phyloP scores from a whole-genome alignment of 1,140 invertebrate species.

The Cydia strobilella region DNA sequence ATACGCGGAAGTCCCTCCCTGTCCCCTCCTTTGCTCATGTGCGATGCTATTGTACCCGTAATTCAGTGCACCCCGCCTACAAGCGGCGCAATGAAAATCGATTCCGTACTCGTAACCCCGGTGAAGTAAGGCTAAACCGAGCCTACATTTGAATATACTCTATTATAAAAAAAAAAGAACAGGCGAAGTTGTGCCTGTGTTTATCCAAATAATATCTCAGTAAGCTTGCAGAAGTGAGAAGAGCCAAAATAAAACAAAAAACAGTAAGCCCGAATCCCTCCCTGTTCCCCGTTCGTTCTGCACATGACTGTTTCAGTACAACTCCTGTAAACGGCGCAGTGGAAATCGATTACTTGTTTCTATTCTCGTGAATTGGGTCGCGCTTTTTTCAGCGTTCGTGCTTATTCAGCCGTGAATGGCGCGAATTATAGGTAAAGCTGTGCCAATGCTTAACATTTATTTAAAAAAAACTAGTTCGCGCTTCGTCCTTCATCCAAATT shows the following conservation, averaged over 20 bases:
- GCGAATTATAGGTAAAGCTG: neutral
- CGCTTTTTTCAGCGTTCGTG: constrained; percentile 42
- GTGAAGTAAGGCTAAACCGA: neutral
- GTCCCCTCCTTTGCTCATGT: too few relatives aligned
- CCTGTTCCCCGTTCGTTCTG: constrained; percentile 59
- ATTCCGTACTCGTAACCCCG: neutral
- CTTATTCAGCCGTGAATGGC: constrained; percentile 5
- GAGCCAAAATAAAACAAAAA: neutral
- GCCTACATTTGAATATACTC: too few relatives aligned
- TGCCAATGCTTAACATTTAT: neutral
- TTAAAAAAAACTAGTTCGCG: constrained; percentile 12
- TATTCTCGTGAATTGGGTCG: constrained; percentile 63
- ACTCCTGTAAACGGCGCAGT: constrained; percentile 53
- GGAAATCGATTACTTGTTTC: constrained; percentile 66
- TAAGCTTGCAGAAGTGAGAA: neutral
- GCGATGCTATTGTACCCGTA: neutral
- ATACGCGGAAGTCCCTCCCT: too few relatives aligned
- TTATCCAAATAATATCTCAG: neutral
- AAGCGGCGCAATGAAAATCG: neutral
- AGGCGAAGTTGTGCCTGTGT: neutral
- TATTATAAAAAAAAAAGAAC: neutral
- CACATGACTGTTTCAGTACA: constrained; percentile 64
- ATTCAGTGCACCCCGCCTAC: neutral
- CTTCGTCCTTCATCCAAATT: neutral
- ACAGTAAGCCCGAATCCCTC: constrained; percentile 46